Evolutionary conservation across 2,113 vertebrate genomes (phyloP), one percentile per base, ranked within the genome.

Genomic region (Brevimyrus niger): DNA sequence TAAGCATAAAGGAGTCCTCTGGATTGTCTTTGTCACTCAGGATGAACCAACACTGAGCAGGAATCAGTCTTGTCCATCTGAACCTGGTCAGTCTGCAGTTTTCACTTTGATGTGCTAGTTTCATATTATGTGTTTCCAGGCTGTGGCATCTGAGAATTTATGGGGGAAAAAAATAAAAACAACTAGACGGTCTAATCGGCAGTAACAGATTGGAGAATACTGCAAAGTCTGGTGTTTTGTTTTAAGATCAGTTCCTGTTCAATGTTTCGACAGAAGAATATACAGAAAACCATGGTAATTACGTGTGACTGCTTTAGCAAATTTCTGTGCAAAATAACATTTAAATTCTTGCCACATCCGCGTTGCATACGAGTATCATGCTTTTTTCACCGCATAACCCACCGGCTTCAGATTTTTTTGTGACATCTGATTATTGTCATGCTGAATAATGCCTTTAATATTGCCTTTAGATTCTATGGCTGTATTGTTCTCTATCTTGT

Each of bases 381-480:
- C 15, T 42, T 80, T 15, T 80, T 42, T 19, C 73, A 80, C 35
- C 3, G n/a, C 61, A 4, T 69, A 69, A 27, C n/a, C n/a, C n/a
- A 69, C n/a, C 61, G 9, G 61, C 61, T 69, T 69, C 61, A 13
- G n/a, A 69, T 80, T 80, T 5, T 69, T 80, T 80, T 80, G 17
- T 80, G 73, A 42, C 31, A 80, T 80, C 73, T 80, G 73, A 80
- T 76, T 80, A 80, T 80, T 80, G 73, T 80, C 73, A 80, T 42
- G 35, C 73, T 80, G 73, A 80, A 42, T 38, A 80, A 80, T 80
- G 73, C 73, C 4, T 80, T 17, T 80, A 80, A 80, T 80, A 80
- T 80, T 80, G 73, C 73, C 31, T 42, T 80, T 42, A 80, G 73
- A 35, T 80, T 80, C 73, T 42, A 80, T 42, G 35, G 35, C 73